Conservation (phyloP, 2,113 vertebrate genomes). For the Garra rufa region DNA sequence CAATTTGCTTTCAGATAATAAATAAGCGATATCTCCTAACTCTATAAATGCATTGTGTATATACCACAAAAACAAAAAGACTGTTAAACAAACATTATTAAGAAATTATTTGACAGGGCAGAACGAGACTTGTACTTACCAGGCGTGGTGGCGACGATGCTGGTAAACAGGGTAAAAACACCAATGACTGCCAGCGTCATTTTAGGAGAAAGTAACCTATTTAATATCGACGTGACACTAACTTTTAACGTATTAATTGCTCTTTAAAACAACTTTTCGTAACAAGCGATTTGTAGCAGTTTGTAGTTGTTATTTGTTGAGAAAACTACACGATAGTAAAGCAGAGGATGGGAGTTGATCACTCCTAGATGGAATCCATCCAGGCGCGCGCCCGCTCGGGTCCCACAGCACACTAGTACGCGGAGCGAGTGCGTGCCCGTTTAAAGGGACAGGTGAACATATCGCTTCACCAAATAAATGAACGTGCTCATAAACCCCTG, state of each 20-base stretch:
- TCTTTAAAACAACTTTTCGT: constrained; percentile 13
- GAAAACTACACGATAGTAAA: background rate
- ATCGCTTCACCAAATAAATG: background rate
- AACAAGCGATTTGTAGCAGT: background rate
- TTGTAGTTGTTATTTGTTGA: background rate
- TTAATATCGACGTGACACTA: background rate
- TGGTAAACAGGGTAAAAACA: constrained; percentile 30
- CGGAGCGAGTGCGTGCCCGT: background rate
- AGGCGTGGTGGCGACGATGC: constrained; percentile 16
- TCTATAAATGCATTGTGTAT: background rate
- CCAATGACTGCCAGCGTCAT: constrained; percentile 30
- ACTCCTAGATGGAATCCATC: background rate
- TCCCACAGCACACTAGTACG: background rate
- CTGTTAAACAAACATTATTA: background rate
- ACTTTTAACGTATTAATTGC: background rate
- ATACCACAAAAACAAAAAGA: background rate
- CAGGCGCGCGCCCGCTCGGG: background rate
- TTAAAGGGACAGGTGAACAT: constrained; percentile 26
- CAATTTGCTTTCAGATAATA: background rate
- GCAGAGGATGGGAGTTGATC: background rate
- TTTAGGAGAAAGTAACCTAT: background rate
- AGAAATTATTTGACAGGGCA: background rate
- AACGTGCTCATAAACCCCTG: background rate
- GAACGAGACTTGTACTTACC: constrained; percentile 26
- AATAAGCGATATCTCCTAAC: background rate